Evolutionary conservation across 2,797 vertebrate species (phyloP), one percentile per base, ranked within the genome.

Genomic region (Simalia tracyae): DNA sequence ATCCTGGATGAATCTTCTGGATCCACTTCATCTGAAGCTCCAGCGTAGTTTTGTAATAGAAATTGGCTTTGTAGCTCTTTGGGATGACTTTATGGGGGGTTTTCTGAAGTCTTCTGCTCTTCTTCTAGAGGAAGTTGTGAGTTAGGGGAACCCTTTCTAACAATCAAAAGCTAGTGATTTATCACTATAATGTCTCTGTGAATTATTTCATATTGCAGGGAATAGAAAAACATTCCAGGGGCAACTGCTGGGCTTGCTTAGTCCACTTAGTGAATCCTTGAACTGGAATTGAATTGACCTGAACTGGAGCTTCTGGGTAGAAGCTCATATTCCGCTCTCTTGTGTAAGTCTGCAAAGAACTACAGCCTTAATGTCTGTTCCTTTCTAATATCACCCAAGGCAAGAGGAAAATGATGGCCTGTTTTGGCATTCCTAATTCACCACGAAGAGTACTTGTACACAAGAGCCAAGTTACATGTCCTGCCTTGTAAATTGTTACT

Each of bases 361-460:
- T 60, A 36, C 12, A 68, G 19, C 19, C 88, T 89, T 68, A n/a
- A 31, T 59, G 1, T 0, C 46, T 2, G 19, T 0, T 8, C 36
- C 92, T 54, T 88, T 93, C 19, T 28, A 90, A 54, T 36, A 15
- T 90, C 87, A 72, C 64, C 0, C 93, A 92, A 66, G 87, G 93
- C 90, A 36, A 19, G 0, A 84, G 50, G 66, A 66, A 3, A 5
- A 61, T 24, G 90, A 66, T 91, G 31, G 84, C 56, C 26, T 92
- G 72, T 92, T 85, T 92, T 92, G 72, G 56, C 72, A 15, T 90
- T 54, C 8, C 15, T 57, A 91, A 93, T 31, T 91, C 15, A 91
- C 88, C 19, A 91, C 91, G 90, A 93, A 66, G 87, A n/a, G 59
- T 50, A 3, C 84, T 76, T 91, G 2, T 1, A 28, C 91, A 9